Conservation (phyloP, 2,797 vertebrate species). For the Enteromius thamalakanensis region DNA sequence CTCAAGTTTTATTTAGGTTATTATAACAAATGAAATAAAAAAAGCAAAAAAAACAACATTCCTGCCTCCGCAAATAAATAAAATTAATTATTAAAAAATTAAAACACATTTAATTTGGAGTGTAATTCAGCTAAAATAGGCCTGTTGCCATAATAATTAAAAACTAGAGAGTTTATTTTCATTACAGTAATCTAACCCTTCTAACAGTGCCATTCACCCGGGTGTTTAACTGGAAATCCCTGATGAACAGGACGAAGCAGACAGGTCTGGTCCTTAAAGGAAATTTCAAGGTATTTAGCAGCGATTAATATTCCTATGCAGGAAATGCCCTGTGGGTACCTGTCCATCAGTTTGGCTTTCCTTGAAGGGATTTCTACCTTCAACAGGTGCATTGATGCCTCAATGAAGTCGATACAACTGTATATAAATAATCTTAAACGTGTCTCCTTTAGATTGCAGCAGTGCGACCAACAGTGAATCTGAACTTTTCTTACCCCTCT, state of each 20-base stretch:
- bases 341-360: conserved; percentile 67
- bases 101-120: background rate
- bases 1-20: background rate
- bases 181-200: conserved; percentile 59
- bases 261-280: conserved; percentile 64
- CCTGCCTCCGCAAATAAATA: background rate
- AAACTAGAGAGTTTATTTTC: conserved; percentile 59
- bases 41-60: background rate
- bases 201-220: conserved; percentile 65
- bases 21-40: background rate
- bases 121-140: background rate
- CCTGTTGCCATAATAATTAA: conserved; percentile 61
- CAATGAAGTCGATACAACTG: conserved; percentile 57
- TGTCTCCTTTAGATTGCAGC: background rate
- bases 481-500: conserved; percentile 81
- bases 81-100: background rate
- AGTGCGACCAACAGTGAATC: background rate
- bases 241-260: conserved; percentile 57
- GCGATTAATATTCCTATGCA: conserved; percentile 69
- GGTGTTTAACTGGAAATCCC: conserved; percentile 66
- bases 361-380: conserved; percentile 62
- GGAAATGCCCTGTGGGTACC: conserved; percentile 65
- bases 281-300: conserved; percentile 70
- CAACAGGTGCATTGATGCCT: conserved; percentile 61
- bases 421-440: conserved; percentile 5